phyloP scores from a whole-genome alignment of 92 coral and sea anemone genomes.

The Umimayanthus chanpuru region DNA sequence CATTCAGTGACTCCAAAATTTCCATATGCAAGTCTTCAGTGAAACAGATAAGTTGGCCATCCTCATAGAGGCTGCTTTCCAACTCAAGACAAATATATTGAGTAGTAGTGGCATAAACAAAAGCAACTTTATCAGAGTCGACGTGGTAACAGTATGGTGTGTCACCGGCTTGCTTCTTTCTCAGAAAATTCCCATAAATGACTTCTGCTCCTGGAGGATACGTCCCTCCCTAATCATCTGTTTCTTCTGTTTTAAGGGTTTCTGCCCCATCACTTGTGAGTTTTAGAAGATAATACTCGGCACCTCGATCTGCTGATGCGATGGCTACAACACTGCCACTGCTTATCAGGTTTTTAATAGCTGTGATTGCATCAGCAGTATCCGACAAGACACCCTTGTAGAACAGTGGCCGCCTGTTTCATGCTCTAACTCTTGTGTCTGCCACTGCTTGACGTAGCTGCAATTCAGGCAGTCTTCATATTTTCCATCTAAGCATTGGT shows the following conservation, averaged over 20 bases:
- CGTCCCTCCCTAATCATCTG: conserved; percentile 22
- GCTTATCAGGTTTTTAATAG: not conserved
- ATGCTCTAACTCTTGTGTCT: too few relatives aligned
- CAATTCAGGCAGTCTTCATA: too few relatives aligned
- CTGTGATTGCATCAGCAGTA: not conserved
- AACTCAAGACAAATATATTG: conserved; percentile 21
- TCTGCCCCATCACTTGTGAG: conserved; percentile 35
- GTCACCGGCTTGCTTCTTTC: not conserved
- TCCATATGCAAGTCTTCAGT: conserved; percentile 28
- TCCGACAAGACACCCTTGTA: not conserved
- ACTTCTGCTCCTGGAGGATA: conserved; percentile 31
- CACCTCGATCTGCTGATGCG: conserved; percentile 37
- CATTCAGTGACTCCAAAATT: conserved; percentile 28
- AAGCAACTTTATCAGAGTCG: conserved; percentile 1
- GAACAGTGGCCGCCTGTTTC: too few relatives aligned
- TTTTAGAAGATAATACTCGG: conserved; percentile 29
- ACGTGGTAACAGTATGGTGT: not conserved
- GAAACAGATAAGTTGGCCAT: not conserved
- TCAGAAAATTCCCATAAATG: conserved; percentile 15
- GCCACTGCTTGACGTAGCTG: too few relatives aligned
- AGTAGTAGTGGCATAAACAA: conserved; percentile 28
- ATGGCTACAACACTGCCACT: conserved; percentile 21
- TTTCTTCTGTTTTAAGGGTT: not conserved
- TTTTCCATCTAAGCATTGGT: too few relatives aligned
- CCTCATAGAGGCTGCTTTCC: not conserved